Evolutionary conservation across 2,113 vertebrate species (phyloP).

Genomic region (Rhagologus leucostigma): DNA sequence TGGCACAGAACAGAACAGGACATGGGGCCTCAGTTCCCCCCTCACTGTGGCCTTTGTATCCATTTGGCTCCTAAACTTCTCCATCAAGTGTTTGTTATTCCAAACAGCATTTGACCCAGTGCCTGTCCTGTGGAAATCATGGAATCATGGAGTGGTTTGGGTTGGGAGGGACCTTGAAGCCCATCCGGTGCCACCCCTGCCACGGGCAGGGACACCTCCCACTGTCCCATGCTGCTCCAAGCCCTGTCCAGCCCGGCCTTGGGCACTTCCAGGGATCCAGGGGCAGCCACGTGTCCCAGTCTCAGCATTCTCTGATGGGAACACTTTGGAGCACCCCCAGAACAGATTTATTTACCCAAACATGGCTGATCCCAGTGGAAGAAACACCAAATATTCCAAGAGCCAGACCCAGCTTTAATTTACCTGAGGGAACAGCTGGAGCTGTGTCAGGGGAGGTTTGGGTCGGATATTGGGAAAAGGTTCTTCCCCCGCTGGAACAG

Average conservation of each 20-base stretch:
- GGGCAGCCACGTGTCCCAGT: neutral
- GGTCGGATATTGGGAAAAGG: neutral
- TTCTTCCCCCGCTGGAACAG: neutral
- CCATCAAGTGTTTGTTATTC: neutral
- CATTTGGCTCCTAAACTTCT: neutral
- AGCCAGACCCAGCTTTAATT: neutral
- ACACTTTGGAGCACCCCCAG: neutral
- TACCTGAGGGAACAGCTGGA: neutral
- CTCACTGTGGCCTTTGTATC: neutral
- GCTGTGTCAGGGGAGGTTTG: neutral
- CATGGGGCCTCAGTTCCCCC: neutral
- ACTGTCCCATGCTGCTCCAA: neutral
- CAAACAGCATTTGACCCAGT: neutral
- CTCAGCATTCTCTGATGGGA: neutral
- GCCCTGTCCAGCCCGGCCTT: neutral
- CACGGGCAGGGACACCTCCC: neutral
- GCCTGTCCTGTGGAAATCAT: neutral
- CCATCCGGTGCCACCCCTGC: too few species aligned
- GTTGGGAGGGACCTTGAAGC: too few species aligned
- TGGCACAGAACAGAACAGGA: neutral
- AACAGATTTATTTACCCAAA: neutral
- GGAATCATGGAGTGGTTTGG: neutral
- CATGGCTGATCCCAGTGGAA: neutral
- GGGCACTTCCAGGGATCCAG: neutral
- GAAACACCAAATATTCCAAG: neutral